phyloP scores from a whole-genome alignment of 2,113 vertebrate genomes.

The Willisornis vidua region DNA sequence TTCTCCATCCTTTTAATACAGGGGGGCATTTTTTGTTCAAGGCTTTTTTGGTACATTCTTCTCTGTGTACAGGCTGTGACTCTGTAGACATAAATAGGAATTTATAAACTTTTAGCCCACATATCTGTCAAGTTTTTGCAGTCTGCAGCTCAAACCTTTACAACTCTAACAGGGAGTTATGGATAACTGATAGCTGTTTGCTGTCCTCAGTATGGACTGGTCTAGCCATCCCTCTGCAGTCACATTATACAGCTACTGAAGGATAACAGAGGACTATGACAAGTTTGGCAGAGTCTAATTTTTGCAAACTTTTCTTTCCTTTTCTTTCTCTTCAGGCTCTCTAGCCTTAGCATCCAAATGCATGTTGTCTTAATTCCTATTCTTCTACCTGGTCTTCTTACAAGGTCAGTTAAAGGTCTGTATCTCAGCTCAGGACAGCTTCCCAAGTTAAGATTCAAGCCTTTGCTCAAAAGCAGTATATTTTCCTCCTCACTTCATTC shows the following conservation, averaged over 20 bases:
- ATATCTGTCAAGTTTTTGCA: neutral
- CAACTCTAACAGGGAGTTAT: neutral
- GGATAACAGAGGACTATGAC: neutral
- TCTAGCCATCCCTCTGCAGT: neutral
- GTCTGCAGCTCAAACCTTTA: neutral
- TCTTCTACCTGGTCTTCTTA: neutral
- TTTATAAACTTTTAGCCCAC: neutral
- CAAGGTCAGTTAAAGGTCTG: neutral
- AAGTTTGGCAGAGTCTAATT: neutral
- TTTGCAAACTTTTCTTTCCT: neutral
- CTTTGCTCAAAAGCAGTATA: neutral
- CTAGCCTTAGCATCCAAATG: neutral
- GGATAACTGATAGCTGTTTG: neutral
- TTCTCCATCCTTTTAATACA: neutral
- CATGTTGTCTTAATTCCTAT: neutral
- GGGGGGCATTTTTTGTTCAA: too few species aligned
- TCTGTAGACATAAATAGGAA: neutral
- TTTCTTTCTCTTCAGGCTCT: neutral
- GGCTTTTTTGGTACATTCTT: neutral
- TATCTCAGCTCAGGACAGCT: neutral
- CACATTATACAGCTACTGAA: neutral
- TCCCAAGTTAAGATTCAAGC: neutral
- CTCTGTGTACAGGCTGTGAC: neutral
- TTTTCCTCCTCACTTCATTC: neutral
- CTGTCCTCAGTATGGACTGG: neutral